Evolutionary conservation across 2,113 vertebrate genomes (phyloP).

Genomic region (Apaloderma vittatum): DNA sequence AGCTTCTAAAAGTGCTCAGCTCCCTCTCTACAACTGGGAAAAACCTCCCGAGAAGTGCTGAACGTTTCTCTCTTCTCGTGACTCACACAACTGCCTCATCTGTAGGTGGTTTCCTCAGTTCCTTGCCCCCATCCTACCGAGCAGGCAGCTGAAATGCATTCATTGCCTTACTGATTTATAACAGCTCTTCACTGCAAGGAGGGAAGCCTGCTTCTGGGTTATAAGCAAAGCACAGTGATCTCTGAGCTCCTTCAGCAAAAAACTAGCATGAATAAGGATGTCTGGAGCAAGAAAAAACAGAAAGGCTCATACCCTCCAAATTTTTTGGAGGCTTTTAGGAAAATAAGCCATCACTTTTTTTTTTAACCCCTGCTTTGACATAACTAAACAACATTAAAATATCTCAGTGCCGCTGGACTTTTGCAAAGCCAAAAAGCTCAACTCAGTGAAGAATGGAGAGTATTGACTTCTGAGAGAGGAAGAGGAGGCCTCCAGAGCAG

Average conservation of each 20-base stretch:
- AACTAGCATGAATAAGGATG: not conserved
- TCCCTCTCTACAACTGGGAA: not conserved
- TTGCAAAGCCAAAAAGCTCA: not conserved
- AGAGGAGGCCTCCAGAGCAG: not conserved
- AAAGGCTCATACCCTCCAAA: not conserved
- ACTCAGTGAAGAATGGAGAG: not conserved
- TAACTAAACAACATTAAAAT: not conserved
- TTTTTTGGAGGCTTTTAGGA: not conserved
- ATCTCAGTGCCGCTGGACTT: not conserved
- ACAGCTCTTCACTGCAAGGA: not conserved
- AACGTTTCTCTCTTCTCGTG: not conserved
- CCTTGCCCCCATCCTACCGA: conserved; percentile 6
- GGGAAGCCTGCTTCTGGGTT: not conserved
- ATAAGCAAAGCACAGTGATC: not conserved
- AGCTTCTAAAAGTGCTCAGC: not conserved
- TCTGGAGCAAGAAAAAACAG: not conserved
- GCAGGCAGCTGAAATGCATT: conserved; percentile 17
- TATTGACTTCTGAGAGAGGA: not conserved
- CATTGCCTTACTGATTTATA: not conserved
- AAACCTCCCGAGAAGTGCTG: conserved; percentile 38
- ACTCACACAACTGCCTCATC: conserved; percentile 42
- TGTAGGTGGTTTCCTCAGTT: conserved; percentile 61
- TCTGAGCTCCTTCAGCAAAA: conserved; percentile 21
- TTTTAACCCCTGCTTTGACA: not conserved
- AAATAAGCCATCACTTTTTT: not conserved